Percentiles rank a stretch among this genome's conserved stretches.
phyloP scores from a whole-genome alignment of 2,113 vertebrate species.

The Bettongia penicillata region DNA sequence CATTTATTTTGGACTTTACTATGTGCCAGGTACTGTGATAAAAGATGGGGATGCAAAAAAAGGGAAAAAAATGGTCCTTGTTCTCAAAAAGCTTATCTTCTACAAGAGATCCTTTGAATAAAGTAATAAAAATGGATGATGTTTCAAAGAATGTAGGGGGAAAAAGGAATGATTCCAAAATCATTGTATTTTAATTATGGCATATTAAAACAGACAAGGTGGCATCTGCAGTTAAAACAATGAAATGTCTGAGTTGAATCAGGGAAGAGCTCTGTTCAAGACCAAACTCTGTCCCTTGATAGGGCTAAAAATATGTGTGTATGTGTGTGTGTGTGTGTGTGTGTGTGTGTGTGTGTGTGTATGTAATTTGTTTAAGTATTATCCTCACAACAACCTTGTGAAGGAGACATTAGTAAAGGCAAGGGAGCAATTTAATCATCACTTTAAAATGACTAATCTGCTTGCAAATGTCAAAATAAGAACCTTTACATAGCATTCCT shows the following conservation, averaged over 20 bases:
- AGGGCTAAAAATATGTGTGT: background rate
- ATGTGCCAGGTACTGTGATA: background rate
- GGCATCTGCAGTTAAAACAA: background rate
- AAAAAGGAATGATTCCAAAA: background rate
- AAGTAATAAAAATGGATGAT: background rate
- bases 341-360: fast-evolving
- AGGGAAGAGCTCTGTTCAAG: background rate
- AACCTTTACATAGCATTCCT: background rate
- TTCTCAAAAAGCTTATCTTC: background rate
- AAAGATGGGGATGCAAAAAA: background rate
- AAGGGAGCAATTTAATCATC: background rate
- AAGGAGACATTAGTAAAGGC: background rate
- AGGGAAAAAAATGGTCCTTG: background rate
- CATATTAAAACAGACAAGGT: background rate
- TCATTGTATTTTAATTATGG: background rate
- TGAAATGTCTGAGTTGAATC: background rate
- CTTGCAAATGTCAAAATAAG: fast-evolving
- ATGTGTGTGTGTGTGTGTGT: too few species aligned
- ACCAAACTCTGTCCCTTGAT: background rate
- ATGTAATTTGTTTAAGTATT: background rate
- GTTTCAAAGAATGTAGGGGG: background rate
- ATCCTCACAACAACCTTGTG: background rate
- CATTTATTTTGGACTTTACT: background rate
- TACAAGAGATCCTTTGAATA: background rate
- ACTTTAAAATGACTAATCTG: background rate